Conservation (phyloP, 2,888 invertebrate species). For the Abrostola tripartita region DNA sequence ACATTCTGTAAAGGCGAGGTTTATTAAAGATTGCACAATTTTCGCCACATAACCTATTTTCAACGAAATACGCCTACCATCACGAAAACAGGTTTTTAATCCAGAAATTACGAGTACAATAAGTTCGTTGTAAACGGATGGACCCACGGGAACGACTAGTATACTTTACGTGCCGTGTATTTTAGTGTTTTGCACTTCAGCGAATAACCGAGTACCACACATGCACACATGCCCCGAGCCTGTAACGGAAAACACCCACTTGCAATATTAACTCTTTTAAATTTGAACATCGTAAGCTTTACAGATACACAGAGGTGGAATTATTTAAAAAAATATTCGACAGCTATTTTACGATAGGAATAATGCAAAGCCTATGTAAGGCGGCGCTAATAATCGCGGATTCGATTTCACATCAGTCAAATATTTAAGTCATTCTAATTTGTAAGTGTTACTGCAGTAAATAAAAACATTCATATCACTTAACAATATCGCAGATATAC, state of each 20-base stretch:
- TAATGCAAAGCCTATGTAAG: no score
- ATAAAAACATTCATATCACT: no score
- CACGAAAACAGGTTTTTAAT: not conserved
- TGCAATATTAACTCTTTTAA: constrained; percentile 34
- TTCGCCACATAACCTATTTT: no score
- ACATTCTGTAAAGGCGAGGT: no score
- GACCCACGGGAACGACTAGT: constrained; percentile 18
- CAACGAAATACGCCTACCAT: not conserved
- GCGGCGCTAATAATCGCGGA: no score
- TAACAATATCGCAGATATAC: no score
- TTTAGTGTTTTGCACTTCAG: constrained; percentile 39
- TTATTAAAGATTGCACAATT: no score
- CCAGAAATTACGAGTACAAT: constrained; percentile 2
- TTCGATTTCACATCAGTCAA: no score
- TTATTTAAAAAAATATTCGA: no score
- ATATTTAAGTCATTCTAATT: no score
- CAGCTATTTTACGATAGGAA: no score
- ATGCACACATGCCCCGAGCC: constrained; percentile 14
- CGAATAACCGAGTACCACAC: constrained; percentile 36
- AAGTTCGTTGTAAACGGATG: constrained; percentile 19
- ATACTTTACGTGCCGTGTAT: constrained; percentile 24
- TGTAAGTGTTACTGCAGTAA: no score
- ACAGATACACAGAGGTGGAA: constrained; percentile 10
- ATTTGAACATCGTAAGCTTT: constrained; percentile 20
- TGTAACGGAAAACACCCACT: constrained; percentile 33